Conservation (phyloP, 2,797 vertebrate genomes). For the Capromys pilorides region DNA sequence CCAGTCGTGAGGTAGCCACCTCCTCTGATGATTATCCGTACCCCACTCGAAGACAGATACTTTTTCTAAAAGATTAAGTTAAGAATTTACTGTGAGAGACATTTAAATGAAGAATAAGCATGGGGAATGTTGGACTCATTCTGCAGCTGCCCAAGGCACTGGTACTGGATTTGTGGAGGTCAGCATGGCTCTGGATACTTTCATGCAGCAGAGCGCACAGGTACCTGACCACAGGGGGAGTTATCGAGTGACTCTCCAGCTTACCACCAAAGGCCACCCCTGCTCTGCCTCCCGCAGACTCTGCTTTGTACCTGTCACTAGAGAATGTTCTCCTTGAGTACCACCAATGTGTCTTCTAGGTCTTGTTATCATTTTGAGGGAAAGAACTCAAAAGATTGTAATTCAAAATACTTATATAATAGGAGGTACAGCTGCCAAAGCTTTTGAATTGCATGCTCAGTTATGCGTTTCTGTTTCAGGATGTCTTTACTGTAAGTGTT, state of each 20-base stretch:
- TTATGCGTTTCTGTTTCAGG: slow-evolving; percentile 83
- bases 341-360: not conserved
- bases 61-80: slow-evolving; percentile 14
- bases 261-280: not conserved
- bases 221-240: rapidly evolving
- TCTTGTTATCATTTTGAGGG: not conserved
- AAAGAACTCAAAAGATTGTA: not conserved
- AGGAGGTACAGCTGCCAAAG: too few species aligned
- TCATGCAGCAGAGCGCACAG: not conserved
- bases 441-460: slow-evolving; percentile 31
- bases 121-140: not conserved
- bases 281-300: rapidly evolving
- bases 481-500: slow-evolving; percentile 93
- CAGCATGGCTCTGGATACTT: not conserved
- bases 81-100: not conserved
- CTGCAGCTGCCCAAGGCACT: rapidly evolving
- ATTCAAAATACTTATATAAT: not conserved
- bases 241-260: not conserved
- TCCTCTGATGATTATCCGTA: not conserved
- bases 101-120: not conserved
- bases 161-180: not conserved
- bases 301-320: not conserved
- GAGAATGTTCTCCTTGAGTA: not conserved
- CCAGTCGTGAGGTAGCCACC: not conserved
- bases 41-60: slow-evolving; percentile 3